Evolutionary conservation across 1,140 invertebrate genomes (phyloP), one percentile per base, ranked within the genome.

Genomic region (Lepidurus packardi): DNA sequence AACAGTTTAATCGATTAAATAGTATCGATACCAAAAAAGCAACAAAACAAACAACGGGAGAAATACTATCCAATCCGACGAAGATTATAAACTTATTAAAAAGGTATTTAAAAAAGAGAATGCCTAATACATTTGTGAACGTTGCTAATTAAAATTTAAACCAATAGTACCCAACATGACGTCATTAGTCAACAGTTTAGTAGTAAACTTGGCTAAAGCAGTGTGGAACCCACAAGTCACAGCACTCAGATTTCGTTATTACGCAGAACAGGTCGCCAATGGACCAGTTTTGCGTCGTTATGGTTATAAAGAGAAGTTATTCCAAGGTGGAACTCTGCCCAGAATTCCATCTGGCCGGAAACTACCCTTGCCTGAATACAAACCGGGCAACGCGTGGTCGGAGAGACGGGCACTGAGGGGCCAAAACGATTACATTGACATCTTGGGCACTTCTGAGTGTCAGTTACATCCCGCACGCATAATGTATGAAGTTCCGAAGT

Each of bases 381-480:
- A 88, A 79, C 92, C 92, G 0, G 89, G 86, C 81, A 88, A 95
- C 85, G 79, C 82, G 1, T 98, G 95, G 95, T 82, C 83, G 10
- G 86, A 90, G 81, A 91, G 90, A 81, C 88, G 89, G 83, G 94
- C 94, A 10, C 83, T 95, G 0, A 96, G 94, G 87, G 96, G 96
- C 1, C 95, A 98, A 84, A 98, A 98, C 87, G 96, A 98, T 86
- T 98, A 97, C 82, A 97, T 98, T 77, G 95, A 98, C 85, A 97
- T 98, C 76, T 86, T 98, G 43, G 95, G 95, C 1, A 75, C 74
- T 45, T 41, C 65, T 7, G 24, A 75, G 11, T 75, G 53, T 34
- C 88, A 89, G 10, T 80, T 98, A 42, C 91, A 95, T 85, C 95
- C 95, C 1, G 90, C 91, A 0, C 90, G 88, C 83, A 89, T 94